Base-by-base conservation (phyloP, 2,888 invertebrate genomes). In the Agrotis clavis region DNA sequence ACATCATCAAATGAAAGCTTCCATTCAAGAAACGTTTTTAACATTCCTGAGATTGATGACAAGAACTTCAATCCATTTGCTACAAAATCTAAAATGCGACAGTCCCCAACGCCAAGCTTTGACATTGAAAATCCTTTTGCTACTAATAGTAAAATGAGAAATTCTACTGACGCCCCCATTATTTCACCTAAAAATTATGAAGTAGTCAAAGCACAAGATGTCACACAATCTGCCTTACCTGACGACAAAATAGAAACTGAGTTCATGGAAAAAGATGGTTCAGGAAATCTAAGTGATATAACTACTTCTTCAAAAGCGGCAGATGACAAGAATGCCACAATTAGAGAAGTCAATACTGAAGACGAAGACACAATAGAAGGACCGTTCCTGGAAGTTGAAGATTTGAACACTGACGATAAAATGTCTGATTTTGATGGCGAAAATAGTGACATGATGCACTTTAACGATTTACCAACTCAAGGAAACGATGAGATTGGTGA, bases 331-430 rank as follows among this genome's bases (percentile, higher is more conserved):
- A 89, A 93, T 79, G 45, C 57, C n/a, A 92, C 93, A n/a, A 83
- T 91, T 4, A 84, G 79, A 68, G 94, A 95, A 87, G 78, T 94
- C 5, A 88, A 93, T 67, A 96, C 96, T 19, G 96, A 96, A 89
- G 94, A 95, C 77, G 96, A 96, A 87, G 96, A 96, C 79, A 96
- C 96, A 11, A 81, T 93, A 59, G 96, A 96, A 87, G 96, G 95
- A 14, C 95, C 96, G 19, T 95, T 95, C 77, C 83, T 95, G 11
- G 95, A 95, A 86, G 83, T 82, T 16, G 93, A 93, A n/a, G 93
- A 94, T 69, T 79, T 89, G 18, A 75, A 72, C 14, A 74, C 80
- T 59, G 88, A 89, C 16, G 88, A 91, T 6, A 92, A 93, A 85
- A 75, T 89, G 13, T 77, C 87, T 41, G 88, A 90, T 54, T 86